Evolutionary conservation across 37 sponge, comb jelly and placozoan genomes (phyloP).

Genomic region (Hexactinellida sp.): DNA sequence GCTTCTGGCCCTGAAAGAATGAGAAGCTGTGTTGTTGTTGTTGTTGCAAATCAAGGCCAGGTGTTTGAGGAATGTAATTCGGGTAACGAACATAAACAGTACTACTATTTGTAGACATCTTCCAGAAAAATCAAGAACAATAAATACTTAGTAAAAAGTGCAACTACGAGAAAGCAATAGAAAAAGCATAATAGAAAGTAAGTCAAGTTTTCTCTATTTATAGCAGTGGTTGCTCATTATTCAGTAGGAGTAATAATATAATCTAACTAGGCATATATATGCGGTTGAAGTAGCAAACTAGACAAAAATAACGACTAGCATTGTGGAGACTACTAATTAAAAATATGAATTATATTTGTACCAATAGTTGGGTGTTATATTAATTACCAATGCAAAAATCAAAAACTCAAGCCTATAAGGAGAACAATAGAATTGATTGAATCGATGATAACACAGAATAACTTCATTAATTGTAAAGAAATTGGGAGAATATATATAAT

Average conservation of each 20-base stretch:
- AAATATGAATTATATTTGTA: no score
- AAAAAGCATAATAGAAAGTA: background rate
- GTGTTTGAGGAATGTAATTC: background rate
- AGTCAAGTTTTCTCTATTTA: background rate
- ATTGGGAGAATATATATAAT: no score
- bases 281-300: background rate
- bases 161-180: background rate
- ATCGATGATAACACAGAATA: no score
- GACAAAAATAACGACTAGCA: background rate
- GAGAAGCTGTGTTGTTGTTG: background rate
- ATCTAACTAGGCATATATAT: background rate
- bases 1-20: background rate
- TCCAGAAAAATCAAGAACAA: no score
- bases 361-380: no score
- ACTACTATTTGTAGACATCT: constrained; percentile 15
- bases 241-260: background rate
- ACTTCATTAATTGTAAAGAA: no score
- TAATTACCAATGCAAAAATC: no score
- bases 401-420: no score
- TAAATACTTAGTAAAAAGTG: background rate
- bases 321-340: no score
- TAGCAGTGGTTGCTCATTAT: background rate
- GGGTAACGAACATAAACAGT: constrained; percentile 9
- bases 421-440: no score
- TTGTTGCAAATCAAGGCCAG: background rate